These are phyloP conservation scores for Cephus spinipes DNA, from an alignment of 2,888 invertebrate species.

Conservation along the genomic window DNA sequence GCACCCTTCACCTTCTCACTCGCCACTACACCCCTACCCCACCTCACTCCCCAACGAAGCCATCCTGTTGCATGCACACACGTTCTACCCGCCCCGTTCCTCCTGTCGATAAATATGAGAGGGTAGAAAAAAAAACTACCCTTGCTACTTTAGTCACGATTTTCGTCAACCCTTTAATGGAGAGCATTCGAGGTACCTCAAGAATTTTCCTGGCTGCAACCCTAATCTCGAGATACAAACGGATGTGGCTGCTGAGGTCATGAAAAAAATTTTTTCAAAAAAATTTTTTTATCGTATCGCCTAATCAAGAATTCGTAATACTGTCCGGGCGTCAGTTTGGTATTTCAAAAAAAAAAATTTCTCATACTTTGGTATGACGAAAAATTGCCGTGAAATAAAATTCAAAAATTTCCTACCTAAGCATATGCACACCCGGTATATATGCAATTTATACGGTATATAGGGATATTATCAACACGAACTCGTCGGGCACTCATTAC, in stretches of 20 bases:
- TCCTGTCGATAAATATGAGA: background rate
- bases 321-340: too few relatives aligned
- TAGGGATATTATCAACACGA: background rate
- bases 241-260: accelerated
- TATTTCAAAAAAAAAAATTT: too few relatives aligned
- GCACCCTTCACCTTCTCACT: background rate
- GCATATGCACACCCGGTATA: too few relatives aligned
- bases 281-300: background rate
- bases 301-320: too few relatives aligned
- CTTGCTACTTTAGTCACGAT: background rate
- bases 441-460: too few relatives aligned
- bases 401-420: too few relatives aligned
- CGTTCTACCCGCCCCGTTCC: background rate
- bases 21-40: too few relatives aligned
- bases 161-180: background rate
- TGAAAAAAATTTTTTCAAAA: background rate
- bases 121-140: background rate
- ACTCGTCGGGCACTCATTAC: background rate
- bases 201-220: background rate
- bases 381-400: too few relatives aligned
- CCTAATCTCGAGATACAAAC: background rate
- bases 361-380: too few relatives aligned
- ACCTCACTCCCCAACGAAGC: background rate
- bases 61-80: background rate
- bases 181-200: background rate